Base-by-base conservation (phyloP, 2,888 invertebrate species). In the Malacosoma neustria region DNA sequence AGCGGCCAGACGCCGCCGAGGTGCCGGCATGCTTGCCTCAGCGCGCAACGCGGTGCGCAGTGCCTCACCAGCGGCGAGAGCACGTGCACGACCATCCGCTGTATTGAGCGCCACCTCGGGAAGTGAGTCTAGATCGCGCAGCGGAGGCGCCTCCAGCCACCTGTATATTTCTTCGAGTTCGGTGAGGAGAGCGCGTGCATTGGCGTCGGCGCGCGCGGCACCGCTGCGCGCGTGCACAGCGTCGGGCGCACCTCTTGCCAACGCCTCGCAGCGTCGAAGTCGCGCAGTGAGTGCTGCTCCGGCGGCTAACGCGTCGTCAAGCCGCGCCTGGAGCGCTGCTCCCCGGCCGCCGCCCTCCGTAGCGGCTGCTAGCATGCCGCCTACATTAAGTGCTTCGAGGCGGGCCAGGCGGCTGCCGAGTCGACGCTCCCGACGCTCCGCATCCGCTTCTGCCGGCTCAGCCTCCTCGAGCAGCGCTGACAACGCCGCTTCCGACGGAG, bases 341-440 rank as follows among this genome's bases (percentile, higher is more conserved):
- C 61, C 93, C 32, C 97, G 88, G 4, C 95, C 95, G 91, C 93
- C 69, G 93, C 95, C 87, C 90, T 92, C 68, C 87, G 92, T 55
- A 84, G 89, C 82, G 88, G 75, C 82, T 37, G 71, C 74, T 41
- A 77, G 68, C 93, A 40, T 97, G 94, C 88, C 97, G 91, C 55
- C 94, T 93, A 58, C 96, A 91, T 46, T 94, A 92, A 72, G 72
- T 37, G 76, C 73, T 51, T 75, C 81, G 29, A 79, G 71, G 40
- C 95, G 89, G 15, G 95, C 95, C 37, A 98, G 81, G 63, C 96
- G 95, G 60, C 93, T 92, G 3, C 93, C 93, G 29, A 98, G 85
- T 42, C 82, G 91, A 11, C 63, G 68, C 87, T 90, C 90, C 60
- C 90, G 90, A 11, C 86, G 87, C 75, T 91, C 91, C 6, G 95